phyloP scores from a whole-genome alignment of 2,888 invertebrate genomes.

The Cheilosia soror region DNA sequence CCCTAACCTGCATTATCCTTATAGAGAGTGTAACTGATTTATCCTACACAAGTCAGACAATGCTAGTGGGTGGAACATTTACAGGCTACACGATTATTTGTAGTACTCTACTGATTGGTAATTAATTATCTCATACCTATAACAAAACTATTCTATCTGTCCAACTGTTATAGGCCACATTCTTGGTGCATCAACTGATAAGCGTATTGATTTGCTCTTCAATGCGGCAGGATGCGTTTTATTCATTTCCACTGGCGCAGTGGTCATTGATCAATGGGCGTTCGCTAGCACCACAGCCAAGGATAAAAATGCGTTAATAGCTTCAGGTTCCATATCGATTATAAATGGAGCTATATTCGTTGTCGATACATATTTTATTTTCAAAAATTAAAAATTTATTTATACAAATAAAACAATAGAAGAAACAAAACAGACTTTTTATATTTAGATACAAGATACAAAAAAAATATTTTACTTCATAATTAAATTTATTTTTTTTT shows the following conservation, averaged over 20 bases:
- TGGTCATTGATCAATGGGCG: slow-evolving; percentile 79
- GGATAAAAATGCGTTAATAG: slow-evolving; percentile 77
- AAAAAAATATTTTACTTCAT: background rate
- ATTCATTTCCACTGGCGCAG: slow-evolving; percentile 78
- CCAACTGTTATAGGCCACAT: slow-evolving; percentile 77
- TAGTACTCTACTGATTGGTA: slow-evolving; percentile 79
- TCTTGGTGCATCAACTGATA: slow-evolving; percentile 78
- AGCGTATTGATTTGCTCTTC: slow-evolving; percentile 79
- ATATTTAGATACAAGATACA: background rate
- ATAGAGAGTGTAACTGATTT: slow-evolving; percentile 79
- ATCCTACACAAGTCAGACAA: slow-evolving; percentile 79
- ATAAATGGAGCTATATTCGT: slow-evolving; percentile 78
- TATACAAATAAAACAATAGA: slow-evolving; percentile 16
- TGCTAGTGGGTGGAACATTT: slow-evolving; percentile 80
- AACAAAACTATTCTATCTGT: background rate
- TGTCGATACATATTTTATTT: slow-evolving; percentile 78
- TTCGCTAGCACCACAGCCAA: slow-evolving; percentile 51
- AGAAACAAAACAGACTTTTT: background rate
- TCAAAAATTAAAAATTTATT: slow-evolving; percentile 74
- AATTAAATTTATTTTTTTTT: background rate
- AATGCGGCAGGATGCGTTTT: slow-evolving; percentile 78
- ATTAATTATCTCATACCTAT: slow-evolving; percentile 38
- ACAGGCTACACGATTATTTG: slow-evolving; percentile 80
- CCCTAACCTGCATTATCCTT: slow-evolving; percentile 77
- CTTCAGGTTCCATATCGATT: slow-evolving; percentile 78